These are phyloP conservation scores for Patiria miniata DNA, from an alignment of 35 echinoderm and acorn worm genomes.

Conservation along the genomic window DNA sequence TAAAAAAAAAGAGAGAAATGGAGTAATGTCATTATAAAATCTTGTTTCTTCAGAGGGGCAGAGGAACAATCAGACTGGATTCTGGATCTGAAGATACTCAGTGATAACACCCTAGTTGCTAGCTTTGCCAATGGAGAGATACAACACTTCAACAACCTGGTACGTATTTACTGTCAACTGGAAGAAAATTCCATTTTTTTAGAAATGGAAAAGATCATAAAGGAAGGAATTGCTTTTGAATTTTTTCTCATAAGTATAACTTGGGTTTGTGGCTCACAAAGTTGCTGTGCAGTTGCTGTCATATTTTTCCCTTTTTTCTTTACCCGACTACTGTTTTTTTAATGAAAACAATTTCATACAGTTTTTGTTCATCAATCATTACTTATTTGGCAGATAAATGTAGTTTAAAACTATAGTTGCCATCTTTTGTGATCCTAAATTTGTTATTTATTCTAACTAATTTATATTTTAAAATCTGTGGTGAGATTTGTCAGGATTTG, in stretches of 20 bases:
- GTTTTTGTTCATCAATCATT: too few relatives aligned
- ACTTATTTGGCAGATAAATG: too few relatives aligned
- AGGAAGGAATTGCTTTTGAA: background rate
- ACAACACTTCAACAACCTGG: constrained; percentile 22
- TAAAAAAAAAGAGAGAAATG: background rate
- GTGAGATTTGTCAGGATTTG: too few relatives aligned
- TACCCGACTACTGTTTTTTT: too few relatives aligned
- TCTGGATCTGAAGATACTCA: constrained; percentile 15
- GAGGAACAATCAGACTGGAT: constrained; percentile 27
- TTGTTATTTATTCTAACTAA: too few relatives aligned
- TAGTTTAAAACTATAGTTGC: too few relatives aligned
- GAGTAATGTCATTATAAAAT: background rate
- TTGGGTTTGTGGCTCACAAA: too few relatives aligned
- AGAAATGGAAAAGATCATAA: background rate
- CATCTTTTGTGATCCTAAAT: too few relatives aligned
- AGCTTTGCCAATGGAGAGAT: background rate
- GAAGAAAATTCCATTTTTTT: background rate
- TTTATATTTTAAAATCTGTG: too few relatives aligned
- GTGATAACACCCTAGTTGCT: constrained; percentile 33
- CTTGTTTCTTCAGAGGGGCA: background rate
- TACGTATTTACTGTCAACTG: background rate
- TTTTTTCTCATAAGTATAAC: background rate
- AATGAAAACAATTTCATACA: too few relatives aligned
- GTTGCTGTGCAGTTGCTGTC: too few relatives aligned
- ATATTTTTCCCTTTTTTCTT: too few relatives aligned